Conservation (phyloP, 2,888 invertebrate genomes). For the Lepidocyrtinus sp. region DNA sequence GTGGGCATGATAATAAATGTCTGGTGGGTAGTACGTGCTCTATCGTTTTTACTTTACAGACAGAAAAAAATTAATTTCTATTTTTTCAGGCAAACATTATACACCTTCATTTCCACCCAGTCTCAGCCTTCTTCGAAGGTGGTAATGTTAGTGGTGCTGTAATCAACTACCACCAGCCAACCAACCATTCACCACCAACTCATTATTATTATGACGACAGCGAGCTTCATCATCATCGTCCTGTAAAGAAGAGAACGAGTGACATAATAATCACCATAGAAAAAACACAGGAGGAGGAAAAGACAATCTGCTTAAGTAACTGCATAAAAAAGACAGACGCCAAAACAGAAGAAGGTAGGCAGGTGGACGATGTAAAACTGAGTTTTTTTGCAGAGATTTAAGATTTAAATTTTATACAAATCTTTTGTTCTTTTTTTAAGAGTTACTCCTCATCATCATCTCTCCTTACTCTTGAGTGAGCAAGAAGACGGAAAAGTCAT, state of each 20-base stretch:
- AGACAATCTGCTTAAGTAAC: constrained; percentile 10
- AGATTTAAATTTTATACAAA: constrained; percentile 21
- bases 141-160: constrained; percentile 1
- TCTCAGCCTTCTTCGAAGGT: constrained; percentile 25
- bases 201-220: constrained; percentile 36
- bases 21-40: constrained; percentile 51
- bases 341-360: background rate
- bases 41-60: constrained; percentile 42
- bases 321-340: background rate
- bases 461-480: constrained; percentile 46
- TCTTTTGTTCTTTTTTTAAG: constrained; percentile 17
- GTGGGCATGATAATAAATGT: constrained; percentile 15
- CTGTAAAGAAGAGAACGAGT: constrained; percentile 42
- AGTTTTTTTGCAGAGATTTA: constrained; percentile 21
- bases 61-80: constrained; percentile 41
- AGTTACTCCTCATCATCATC: background rate
- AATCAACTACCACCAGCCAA: constrained; percentile 46
- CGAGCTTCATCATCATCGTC: constrained; percentile 6
- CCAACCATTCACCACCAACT: constrained; percentile 31
- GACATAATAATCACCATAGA: constrained; percentile 59
- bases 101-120: constrained; percentile 38
- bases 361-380: background rate
- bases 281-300: constrained; percentile 11
- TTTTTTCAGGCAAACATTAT: background rate
- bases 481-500: constrained; percentile 40